Conservation (phyloP, 1,140 invertebrate species). For the Drosophila yakuba region DNA sequence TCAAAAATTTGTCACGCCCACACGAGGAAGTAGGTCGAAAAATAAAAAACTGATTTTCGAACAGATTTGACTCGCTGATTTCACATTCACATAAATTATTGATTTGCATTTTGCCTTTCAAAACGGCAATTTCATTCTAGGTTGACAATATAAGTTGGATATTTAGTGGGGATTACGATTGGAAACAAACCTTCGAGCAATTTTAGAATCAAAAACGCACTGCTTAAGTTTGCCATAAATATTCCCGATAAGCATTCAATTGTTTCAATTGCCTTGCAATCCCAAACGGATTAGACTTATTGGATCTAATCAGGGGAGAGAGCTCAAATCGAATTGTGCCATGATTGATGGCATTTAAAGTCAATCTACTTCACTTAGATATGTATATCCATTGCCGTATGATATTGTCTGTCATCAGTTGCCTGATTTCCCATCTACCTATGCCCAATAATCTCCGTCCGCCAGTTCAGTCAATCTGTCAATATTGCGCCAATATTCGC, state of each 20-base stretch:
- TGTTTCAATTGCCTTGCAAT: slow-evolving; percentile 29
- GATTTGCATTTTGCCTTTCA: neutral
- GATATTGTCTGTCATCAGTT: slow-evolving; percentile 39
- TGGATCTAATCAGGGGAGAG: slow-evolving; percentile 20
- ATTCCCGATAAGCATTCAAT: slow-evolving; percentile 4
- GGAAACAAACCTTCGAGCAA: too few relatives aligned
- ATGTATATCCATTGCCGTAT: neutral
- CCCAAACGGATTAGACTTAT: slow-evolving; percentile 23
- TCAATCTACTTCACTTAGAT: neutral
- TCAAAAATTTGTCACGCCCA: slow-evolving; percentile 29
- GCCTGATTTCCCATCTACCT: slow-evolving; percentile 17
- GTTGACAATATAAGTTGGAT: too few relatives aligned
- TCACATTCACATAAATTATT: neutral
- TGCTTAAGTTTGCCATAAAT: slow-evolving; percentile 1
- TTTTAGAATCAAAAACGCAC: too few relatives aligned
- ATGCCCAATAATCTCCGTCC: slow-evolving; percentile 37
- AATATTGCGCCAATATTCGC: slow-evolving; percentile 29
- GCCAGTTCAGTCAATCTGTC: slow-evolving; percentile 36
- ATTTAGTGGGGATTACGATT: too few relatives aligned
- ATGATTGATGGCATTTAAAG: slow-evolving; percentile 45
- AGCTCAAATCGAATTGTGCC: slow-evolving; percentile 1
- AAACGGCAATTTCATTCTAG: neutral
- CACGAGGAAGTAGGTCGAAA: slow-evolving; percentile 32
- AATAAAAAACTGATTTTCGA: neutral
- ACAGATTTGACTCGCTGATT: neutral